Evolutionary conservation across 2,113 vertebrate genomes (phyloP), one percentile per base, ranked within the genome.

Genomic region (Acinonyx jubatus): DNA sequence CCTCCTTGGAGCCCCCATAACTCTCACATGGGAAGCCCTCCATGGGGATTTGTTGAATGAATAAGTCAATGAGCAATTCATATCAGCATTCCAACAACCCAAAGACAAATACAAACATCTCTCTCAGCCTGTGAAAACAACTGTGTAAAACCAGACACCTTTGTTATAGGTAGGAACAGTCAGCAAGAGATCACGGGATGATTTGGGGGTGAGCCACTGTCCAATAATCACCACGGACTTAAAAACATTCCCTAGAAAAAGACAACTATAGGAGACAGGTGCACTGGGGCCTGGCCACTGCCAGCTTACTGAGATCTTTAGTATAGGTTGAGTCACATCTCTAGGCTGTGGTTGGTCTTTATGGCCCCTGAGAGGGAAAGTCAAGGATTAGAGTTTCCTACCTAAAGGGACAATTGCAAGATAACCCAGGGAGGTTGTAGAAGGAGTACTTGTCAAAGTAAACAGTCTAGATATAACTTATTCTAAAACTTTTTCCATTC

Each of bases 381-480:
- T 6, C 3, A 55, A 48, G 55, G 57, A 15, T 74, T n/a, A 6
- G 0, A 3, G 9, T 45, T 48, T 73, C 38, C 38, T 18, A 45
- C n/a, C 16, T 14, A 50, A 52, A 74, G 61, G 4, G 21, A 48
- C 5, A 3, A 50, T 13, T 15, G 19, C n/a, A 45, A 68, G 15
- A n/a, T 2, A 45, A 27, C 5, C 38, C 10, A 25, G 38, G 48
- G 1, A 76, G 36, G 27, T 33, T 12, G 1, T 0, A 41, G 21
- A 29, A 18, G 45, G 2, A 36, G 21, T 15, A 36, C 29, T 27
- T 74, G 71, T 45, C 18, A 29, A 25, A 63, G 25, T 36, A 45
- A 45, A 45, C 45, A 45, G 7, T 55, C 41, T 25, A 87, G 25
- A 50, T 23, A 36, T 18, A 41, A 82, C 48, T 33, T 41, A 29